Evolutionary conservation across 2,888 invertebrate species (phyloP).

Genomic region (Melinaea marsaeus): DNA sequence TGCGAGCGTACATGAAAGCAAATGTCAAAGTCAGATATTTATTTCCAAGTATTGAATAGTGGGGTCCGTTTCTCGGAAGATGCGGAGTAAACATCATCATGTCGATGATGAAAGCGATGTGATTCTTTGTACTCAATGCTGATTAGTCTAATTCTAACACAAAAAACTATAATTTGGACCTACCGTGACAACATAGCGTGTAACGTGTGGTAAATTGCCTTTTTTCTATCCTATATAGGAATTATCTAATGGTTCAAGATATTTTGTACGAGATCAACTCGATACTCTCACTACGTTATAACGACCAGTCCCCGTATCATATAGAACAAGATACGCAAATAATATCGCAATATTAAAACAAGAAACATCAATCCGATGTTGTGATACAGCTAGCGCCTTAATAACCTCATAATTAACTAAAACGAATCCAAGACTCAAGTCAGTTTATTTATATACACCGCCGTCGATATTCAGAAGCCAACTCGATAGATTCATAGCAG

Average conservation of each 20-base stretch:
- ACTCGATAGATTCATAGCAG: conserved; percentile 77
- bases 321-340: conserved; percentile 1
- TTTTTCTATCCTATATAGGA: conserved; percentile 31
- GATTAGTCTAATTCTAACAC: conserved; percentile 74
- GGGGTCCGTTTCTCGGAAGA: conserved; percentile 71
- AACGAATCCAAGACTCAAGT: conserved; percentile 59
- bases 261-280: not conserved
- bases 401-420: conserved; percentile 73
- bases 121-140: conserved; percentile 73
- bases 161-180: conserved; percentile 55
- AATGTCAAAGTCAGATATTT: conserved; percentile 78
- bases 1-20: conserved; percentile 75
- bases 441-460: conserved; percentile 70
- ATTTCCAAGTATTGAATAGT: conserved; percentile 78
- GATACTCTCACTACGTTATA: too few species aligned
- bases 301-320: not conserved
- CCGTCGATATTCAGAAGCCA: conserved; percentile 75
- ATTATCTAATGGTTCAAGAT: conserved; percentile 26
- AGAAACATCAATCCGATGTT: conserved; percentile 18
- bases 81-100: conserved; percentile 72
- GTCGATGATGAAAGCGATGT: conserved; percentile 78
- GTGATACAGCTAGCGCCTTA: conserved; percentile 37
- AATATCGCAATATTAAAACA: conserved; percentile 10
- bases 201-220: conserved; percentile 32
- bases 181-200: conserved; percentile 60